Conservation (phyloP, 2,797 vertebrate genomes). For the Phyllotis vaccarum region DNA sequence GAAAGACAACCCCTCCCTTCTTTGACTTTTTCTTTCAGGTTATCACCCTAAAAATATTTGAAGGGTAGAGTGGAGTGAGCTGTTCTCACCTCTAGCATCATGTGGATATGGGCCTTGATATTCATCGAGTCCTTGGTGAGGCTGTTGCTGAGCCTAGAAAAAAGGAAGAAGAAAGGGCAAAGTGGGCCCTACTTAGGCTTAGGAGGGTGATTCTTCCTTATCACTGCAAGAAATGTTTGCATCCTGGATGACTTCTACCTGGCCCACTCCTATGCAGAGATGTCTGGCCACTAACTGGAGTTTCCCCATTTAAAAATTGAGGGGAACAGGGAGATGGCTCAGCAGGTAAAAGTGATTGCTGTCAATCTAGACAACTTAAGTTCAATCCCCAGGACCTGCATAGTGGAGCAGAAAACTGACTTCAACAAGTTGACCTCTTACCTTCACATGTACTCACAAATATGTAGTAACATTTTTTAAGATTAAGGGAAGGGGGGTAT, state of each 20-base stretch:
- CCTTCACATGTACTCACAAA: not conserved
- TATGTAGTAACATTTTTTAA: not conserved
- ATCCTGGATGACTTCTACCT: not conserved
- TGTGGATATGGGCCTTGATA: constrained; percentile 95
- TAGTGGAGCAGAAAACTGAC: not conserved
- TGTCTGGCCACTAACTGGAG: not conserved
- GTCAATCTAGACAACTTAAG: not conserved
- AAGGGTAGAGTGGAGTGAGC: constrained; percentile 56
- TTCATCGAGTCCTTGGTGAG: constrained; percentile 94
- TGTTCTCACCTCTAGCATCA: constrained; percentile 93
- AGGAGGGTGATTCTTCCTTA: constrained; percentile 16
- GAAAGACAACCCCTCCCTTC: constrained; percentile 54
- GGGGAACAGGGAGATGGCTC: not conserved
- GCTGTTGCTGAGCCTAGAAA: constrained; percentile 90
- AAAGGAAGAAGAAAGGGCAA: constrained; percentile 71
- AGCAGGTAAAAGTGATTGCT: not conserved
- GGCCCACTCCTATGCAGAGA: not conserved
- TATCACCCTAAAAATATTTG: constrained; percentile 23
- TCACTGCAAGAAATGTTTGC: constrained; percentile 39
- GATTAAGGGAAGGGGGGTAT: not conserved
- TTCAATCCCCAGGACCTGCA: not conserved
- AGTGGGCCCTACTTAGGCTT: constrained; percentile 54
- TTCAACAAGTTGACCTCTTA: not conserved
- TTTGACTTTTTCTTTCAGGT: constrained; percentile 55
- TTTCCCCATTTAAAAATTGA: constrained; percentile 31